A percentile compares a stretch with the other conserved stretches of the same genome.
phyloP scores from a whole-genome alignment of 2,797 vertebrate genomes.

The Darevskia nairensis region DNA sequence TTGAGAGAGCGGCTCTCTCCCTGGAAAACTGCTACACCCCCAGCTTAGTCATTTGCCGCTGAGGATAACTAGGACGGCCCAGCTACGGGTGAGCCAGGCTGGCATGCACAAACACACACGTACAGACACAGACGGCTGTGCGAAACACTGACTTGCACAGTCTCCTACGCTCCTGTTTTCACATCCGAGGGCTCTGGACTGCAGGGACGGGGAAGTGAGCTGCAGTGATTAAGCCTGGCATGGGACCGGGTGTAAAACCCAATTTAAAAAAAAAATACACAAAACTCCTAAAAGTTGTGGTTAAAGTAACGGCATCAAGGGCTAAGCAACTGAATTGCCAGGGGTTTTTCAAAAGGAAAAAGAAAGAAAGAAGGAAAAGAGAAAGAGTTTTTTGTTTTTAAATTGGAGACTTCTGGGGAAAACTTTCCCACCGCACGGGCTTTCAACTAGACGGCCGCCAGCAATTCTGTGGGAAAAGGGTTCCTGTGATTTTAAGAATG shows the following conservation, averaged over 20 bases:
- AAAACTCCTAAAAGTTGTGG: not conserved
- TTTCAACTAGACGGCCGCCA: not conserved
- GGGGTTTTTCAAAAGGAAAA: too few relatives aligned
- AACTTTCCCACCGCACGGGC: not conserved
- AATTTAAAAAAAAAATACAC: too few relatives aligned
- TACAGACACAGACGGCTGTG: not conserved
- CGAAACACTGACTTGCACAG: slow-evolving; percentile 24
- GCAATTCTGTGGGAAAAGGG: not conserved
- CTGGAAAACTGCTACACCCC: too few relatives aligned
- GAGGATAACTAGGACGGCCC: not conserved
- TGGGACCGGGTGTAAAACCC: slow-evolving; percentile 3
- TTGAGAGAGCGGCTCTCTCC: too few relatives aligned
- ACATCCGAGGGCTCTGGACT: slow-evolving; percentile 1
- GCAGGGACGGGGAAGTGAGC: not conserved
- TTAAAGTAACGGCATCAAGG: not conserved
- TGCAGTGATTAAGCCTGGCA: slow-evolving; percentile 3
- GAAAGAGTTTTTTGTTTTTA: not conserved
- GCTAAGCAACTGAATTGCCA: not conserved
- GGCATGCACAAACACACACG: not conserved
- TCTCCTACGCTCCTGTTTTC: slow-evolving; percentile 5
- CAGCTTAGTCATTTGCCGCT: not conserved
- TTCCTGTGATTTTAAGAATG: not conserved
- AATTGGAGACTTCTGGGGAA: not conserved
- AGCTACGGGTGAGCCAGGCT: not conserved
- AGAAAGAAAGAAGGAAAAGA: not conserved